A percentile compares a stretch with the other conserved stretches of the same genome.
These are phyloP conservation scores for Fragum whitleyi DNA, from an alignment of 2,888 invertebrate species.

Conservation along the genomic window DNA sequence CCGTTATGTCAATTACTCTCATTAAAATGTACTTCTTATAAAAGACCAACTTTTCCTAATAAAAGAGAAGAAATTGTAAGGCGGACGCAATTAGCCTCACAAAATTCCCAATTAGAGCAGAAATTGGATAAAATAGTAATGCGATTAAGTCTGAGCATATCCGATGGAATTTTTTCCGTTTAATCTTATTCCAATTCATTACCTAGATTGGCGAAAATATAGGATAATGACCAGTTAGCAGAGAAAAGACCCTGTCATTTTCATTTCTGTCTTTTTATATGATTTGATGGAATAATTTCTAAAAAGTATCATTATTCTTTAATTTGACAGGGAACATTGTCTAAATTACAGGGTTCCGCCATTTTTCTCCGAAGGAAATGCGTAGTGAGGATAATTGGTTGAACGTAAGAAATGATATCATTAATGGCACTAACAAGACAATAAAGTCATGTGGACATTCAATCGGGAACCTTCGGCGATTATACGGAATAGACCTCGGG, in stretches of 20 bases:
- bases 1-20: background rate
- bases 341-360: conserved; percentile 30
- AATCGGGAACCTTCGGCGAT: too few species aligned
- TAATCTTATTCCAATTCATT: conserved; percentile 53
- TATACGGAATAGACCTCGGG: too few species aligned
- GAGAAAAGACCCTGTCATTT: conserved; percentile 56
- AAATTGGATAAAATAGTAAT: conserved; percentile 46
- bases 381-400: conserved; percentile 32
- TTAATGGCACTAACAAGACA: conserved; percentile 15
- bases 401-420: conserved; percentile 21
- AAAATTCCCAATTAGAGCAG: conserved; percentile 37
- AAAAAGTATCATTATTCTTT: conserved; percentile 49
- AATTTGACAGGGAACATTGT: conserved; percentile 63
- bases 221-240: conserved; percentile 57
- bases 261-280: conserved; percentile 60
- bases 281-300: conserved; percentile 60
- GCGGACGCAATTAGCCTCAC: conserved; percentile 4
- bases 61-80: conserved; percentile 5
- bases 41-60: background rate
- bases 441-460: too few species aligned
- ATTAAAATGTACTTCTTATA: background rate
- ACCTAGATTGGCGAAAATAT: conserved; percentile 55
- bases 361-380: conserved; percentile 28
- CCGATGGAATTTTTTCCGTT: conserved; percentile 50
- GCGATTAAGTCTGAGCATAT: conserved; percentile 47